phyloP scores from a whole-genome alignment of 2,113 vertebrate species.

The Arvicanthis niloticus region DNA sequence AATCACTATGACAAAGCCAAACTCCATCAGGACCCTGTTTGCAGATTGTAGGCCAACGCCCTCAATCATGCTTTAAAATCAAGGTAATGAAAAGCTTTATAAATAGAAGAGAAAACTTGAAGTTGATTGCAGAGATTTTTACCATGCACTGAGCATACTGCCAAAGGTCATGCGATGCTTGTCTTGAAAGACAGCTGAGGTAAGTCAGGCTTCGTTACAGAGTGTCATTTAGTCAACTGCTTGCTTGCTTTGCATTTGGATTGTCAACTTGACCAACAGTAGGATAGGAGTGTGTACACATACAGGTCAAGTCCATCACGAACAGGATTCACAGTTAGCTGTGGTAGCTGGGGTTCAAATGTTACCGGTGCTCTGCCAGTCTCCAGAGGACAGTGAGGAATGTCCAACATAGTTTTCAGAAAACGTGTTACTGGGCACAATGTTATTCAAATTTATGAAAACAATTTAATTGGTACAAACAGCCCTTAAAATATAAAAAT shows the following conservation, averaged over 20 bases:
- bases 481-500: conserved; percentile 20
- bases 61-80: fast-evolving
- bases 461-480: background rate
- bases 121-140: too few relatives aligned
- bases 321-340: background rate
- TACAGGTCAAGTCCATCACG: fast-evolving
- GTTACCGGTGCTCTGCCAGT: background rate
- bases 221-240: background rate
- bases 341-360: too few relatives aligned
- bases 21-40: background rate
- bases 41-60: background rate
- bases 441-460: background rate
- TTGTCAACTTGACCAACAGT: background rate
- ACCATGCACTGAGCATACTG: fast-evolving
- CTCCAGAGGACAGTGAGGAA: too few relatives aligned
- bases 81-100: background rate
- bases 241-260: fast-evolving
- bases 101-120: background rate
- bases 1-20: background rate
- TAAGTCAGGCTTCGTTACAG: background rate
- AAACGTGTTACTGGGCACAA: background rate
- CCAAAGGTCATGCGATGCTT: fast-evolving
- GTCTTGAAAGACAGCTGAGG: too few relatives aligned
- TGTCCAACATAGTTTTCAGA: background rate
- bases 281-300: fast-evolving